Conservation (phyloP, 2,888 invertebrate genomes). For the Alcis repandata region DNA sequence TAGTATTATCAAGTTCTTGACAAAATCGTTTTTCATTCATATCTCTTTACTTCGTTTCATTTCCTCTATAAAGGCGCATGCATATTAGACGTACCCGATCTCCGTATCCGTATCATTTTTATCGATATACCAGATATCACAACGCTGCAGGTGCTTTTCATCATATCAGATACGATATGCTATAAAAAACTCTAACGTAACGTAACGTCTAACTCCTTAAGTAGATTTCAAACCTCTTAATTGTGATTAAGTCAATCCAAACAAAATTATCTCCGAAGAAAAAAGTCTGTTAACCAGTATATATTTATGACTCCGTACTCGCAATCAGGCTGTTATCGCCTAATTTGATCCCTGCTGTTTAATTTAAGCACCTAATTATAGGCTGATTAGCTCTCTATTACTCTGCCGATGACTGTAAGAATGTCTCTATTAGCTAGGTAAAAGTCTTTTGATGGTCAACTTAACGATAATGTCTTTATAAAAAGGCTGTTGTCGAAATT, state of each 20-base stretch:
- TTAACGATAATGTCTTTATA: constrained; percentile 28
- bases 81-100: not conserved
- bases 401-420: constrained; percentile 6
- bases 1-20: not conserved
- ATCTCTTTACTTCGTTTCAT: not conserved
- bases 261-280: constrained; percentile 1
- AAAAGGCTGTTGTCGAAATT: constrained; percentile 1
- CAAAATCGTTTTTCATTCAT: not conserved
- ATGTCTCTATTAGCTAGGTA: constrained; percentile 22
- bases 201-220: not conserved
- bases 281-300: constrained; percentile 9
- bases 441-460: constrained; percentile 12
- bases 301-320: constrained; percentile 11
- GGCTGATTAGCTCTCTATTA: constrained; percentile 13
- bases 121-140: not conserved
- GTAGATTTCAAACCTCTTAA: not conserved
- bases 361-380: constrained; percentile 25
- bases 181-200: not conserved
- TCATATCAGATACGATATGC: not conserved
- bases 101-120: not conserved
- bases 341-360: constrained; percentile 32
- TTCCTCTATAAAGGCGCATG: too few relatives aligned
- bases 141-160: not conserved
- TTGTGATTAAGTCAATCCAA: not conserved
- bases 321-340: constrained; percentile 27